Percentiles rank a stretch among this genome's conserved stretches.
Conservation (phyloP, 2,113 vertebrate species). For the Sula dactylatra region DNA sequence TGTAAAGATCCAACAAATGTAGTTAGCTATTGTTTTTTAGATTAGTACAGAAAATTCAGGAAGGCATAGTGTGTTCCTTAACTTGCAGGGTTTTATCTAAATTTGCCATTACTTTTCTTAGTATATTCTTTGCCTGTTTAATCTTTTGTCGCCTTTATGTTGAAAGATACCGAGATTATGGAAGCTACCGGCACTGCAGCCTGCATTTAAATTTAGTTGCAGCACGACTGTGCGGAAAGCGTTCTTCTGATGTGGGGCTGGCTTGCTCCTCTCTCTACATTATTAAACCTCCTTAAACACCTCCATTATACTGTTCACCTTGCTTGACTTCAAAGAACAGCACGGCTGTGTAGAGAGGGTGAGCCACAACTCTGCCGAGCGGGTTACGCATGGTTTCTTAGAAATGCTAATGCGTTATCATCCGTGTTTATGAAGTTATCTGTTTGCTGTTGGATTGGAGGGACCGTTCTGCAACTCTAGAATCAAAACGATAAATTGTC, state of each 20-base stretch:
- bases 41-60: slow-evolving; percentile 14
- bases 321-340: slow-evolving; percentile 37
- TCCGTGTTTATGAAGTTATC: not conserved
- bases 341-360: not conserved
- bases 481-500: not conserved
- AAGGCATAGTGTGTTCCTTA: not conserved
- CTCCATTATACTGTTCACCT: slow-evolving; percentile 20
- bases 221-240: not conserved
- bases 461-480: not conserved
- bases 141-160: slow-evolving; percentile 24
- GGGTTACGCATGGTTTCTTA: not conserved
- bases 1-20: not conserved
- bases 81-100: not conserved
- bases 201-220: slow-evolving; percentile 25
- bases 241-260: not conserved
- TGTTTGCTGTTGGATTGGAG: not conserved
- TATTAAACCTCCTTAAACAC: slow-evolving; percentile 50
- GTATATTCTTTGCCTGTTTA: not conserved
- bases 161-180: not conserved
- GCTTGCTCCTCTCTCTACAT: not conserved
- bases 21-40: not conserved
- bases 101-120: slow-evolving; percentile 20
- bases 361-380: not conserved
- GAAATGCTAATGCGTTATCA: not conserved
- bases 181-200: not conserved